Conservation (phyloP, 2,888 invertebrate species). For the Camptogramma bilineatum region DNA sequence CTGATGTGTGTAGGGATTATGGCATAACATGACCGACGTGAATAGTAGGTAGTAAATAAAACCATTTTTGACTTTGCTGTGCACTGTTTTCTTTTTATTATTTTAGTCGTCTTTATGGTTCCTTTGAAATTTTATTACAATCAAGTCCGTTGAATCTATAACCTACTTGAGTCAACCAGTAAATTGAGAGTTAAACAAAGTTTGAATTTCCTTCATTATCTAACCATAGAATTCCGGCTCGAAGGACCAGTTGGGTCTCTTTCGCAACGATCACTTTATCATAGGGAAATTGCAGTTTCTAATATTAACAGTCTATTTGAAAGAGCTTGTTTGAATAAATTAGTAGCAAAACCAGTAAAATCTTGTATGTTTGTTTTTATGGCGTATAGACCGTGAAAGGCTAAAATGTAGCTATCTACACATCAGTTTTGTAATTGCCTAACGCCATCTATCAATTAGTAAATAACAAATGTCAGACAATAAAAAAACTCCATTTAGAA, state of each 20-base stretch:
- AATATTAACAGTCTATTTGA: slow-evolving; percentile 24
- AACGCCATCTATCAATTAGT: slow-evolving; percentile 43
- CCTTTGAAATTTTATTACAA: neutral
- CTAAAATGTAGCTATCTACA: neutral
- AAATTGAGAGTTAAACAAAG: neutral
- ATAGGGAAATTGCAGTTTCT: slow-evolving; percentile 30
- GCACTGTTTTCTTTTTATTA: neutral
- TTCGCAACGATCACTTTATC: slow-evolving; percentile 40
- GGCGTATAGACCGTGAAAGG: neutral
- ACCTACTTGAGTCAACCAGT: neutral
- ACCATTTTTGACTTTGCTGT: neutral
- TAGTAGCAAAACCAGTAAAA: slow-evolving; percentile 2
- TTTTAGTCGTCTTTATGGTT: neutral
- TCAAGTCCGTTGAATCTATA: neutral
- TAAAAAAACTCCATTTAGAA: slow-evolving; percentile 57
- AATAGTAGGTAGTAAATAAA: neutral
- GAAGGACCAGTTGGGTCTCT: slow-evolving; percentile 41
- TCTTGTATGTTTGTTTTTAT: neutral
- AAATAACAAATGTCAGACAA: slow-evolving; percentile 48
- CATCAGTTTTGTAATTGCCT: slow-evolving; percentile 12
- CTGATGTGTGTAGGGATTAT: slow-evolving; percentile 47
- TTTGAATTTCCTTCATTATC: slow-evolving; percentile 2
- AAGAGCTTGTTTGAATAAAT: slow-evolving; percentile 19
- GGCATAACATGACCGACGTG: neutral
- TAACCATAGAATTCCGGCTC: slow-evolving; percentile 42